phyloP scores from a whole-genome alignment of 2,797 vertebrate genomes.

The Acipenser transmontanus region DNA sequence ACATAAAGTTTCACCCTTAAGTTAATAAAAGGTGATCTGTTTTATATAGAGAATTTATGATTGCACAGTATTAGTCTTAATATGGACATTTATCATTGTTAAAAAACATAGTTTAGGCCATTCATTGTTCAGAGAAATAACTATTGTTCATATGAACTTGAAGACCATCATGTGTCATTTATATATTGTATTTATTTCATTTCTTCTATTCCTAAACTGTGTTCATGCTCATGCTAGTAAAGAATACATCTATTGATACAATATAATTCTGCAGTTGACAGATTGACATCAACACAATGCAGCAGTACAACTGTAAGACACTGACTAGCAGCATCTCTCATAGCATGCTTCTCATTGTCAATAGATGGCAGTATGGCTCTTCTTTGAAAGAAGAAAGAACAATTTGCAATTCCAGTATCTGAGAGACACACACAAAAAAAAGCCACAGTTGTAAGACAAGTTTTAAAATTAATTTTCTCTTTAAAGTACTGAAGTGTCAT shows the following conservation, averaged over 20 bases:
- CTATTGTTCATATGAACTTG: too few species aligned
- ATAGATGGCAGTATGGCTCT: slow-evolving; percentile 53
- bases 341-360: slow-evolving; percentile 12
- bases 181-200: background rate
- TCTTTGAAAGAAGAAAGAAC: slow-evolving; percentile 3
- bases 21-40: too few species aligned
- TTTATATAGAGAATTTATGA: too few species aligned
- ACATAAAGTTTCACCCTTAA: too few species aligned
- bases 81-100: too few species aligned
- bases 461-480: slow-evolving; percentile 35
- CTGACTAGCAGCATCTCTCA: background rate
- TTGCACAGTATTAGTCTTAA: too few species aligned
- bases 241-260: background rate
- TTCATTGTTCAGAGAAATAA: too few species aligned
- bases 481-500: slow-evolving; percentile 25
- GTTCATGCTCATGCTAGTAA: background rate
- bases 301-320: background rate
- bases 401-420: slow-evolving; percentile 4
- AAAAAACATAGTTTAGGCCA: too few species aligned
- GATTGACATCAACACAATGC: slow-evolving; percentile 6
- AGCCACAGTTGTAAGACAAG: slow-evolving; percentile 5
- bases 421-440: slow-evolving; percentile 35
- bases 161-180: too few species aligned
- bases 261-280: background rate
- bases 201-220: background rate